A percentile compares a stretch with the other conserved stretches of the same genome.
phyloP scores from a whole-genome alignment of 2,113 vertebrate species.

The Heloderma charlesbogerti region DNA sequence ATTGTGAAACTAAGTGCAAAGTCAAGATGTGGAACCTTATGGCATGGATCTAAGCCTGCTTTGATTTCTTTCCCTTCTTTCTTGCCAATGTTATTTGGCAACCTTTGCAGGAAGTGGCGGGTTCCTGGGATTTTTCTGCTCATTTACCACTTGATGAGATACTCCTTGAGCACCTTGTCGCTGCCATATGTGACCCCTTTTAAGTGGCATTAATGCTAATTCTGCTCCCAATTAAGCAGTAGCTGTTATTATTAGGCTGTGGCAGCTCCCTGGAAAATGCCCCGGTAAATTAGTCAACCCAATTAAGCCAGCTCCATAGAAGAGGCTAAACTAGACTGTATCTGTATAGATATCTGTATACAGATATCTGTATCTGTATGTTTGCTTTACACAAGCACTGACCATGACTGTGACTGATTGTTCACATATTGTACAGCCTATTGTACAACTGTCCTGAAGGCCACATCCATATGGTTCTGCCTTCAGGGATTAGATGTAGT shows the following conservation, averaged over 20 bases:
- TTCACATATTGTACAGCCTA: neutral
- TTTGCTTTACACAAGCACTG: neutral
- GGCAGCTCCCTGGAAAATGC: slow-evolving; percentile 5
- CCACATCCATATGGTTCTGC: neutral
- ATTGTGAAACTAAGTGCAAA: neutral
- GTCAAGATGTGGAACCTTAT: neutral
- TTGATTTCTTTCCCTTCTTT: neutral
- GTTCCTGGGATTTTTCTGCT: slow-evolving; percentile 5
- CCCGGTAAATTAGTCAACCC: slow-evolving; percentile 3
- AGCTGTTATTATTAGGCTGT: slow-evolving; percentile 12
- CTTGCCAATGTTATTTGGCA: slow-evolving; percentile 1
- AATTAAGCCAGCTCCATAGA: neutral
- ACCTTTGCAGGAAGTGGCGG: neutral
- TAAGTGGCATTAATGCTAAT: slow-evolving; percentile 15
- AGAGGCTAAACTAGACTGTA: neutral
- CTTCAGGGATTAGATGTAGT: neutral
- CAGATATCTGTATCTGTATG: no score
- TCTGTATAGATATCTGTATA: neutral
- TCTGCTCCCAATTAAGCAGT: slow-evolving; percentile 26
- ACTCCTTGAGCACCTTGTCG: neutral
- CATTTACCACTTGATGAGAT: slow-evolving; percentile 13
- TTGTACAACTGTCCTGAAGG: neutral
- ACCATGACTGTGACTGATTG: neutral
- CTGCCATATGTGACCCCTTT: neutral
- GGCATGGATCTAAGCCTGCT: neutral